Conservation (phyloP, 2,113 vertebrate species). For the Noturus placidus region DNA sequence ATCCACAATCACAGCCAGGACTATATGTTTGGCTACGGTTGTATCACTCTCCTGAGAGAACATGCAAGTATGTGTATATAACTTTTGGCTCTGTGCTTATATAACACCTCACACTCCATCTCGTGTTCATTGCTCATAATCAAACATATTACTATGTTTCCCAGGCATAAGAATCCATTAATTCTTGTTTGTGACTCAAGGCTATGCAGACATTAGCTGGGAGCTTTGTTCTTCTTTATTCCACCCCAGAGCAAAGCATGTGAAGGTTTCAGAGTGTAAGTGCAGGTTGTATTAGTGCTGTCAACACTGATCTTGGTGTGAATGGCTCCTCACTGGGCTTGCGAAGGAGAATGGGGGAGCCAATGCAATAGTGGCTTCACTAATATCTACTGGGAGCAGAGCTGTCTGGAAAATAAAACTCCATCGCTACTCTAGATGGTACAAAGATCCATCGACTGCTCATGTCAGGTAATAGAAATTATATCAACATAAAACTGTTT, state of each 20-base stretch:
- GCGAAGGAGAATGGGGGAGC: not conserved
- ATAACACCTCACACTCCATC: slow-evolving; percentile 21
- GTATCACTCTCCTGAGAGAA: slow-evolving; percentile 14
- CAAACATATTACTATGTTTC: slow-evolving; percentile 37
- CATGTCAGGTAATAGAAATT: slow-evolving; percentile 56
- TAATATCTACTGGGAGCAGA: slow-evolving; percentile 28
- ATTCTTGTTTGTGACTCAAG: slow-evolving; percentile 11
- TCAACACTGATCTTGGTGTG: slow-evolving; percentile 40
- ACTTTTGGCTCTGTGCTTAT: slow-evolving; percentile 16
- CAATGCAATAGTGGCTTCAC: not conserved
- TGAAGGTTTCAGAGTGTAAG: slow-evolving; percentile 20
- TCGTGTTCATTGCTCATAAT: slow-evolving; percentile 42
- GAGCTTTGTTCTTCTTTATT: slow-evolving; percentile 46
- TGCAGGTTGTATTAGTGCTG: slow-evolving; percentile 42
- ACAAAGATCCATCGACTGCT: slow-evolving; percentile 68
- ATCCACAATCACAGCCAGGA: slow-evolving; percentile 10
- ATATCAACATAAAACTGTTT: slow-evolving; percentile 66
- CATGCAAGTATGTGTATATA: not conserved
- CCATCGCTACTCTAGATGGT: slow-evolving; percentile 55
- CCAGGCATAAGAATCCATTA: not conserved
- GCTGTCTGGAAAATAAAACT: slow-evolving; percentile 21
- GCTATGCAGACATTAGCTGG: slow-evolving; percentile 38
- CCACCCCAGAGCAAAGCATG: slow-evolving; percentile 36
- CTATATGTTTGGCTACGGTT: not conserved
- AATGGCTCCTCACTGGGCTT: slow-evolving; percentile 33